Conservation (phyloP, 2,888 invertebrate species). For the Spodoptera picta region DNA sequence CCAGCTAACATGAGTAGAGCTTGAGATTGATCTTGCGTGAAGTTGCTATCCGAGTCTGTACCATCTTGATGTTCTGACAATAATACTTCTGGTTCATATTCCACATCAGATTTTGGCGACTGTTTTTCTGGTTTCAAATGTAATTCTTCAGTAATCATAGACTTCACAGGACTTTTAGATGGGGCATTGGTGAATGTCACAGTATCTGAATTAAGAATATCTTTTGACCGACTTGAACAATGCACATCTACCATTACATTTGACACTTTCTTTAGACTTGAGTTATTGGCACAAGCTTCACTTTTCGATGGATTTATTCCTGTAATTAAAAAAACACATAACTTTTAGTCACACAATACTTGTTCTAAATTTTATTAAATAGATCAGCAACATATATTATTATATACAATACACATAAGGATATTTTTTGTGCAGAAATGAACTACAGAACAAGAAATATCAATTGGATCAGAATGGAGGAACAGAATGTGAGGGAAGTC, state of each 20-base stretch:
- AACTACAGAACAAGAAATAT: too few species aligned
- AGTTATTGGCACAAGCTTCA: slow-evolving; percentile 75
- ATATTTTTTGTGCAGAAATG: too few species aligned
- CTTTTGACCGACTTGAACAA: slow-evolving; percentile 72
- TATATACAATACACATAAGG: too few species aligned
- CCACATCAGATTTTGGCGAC: slow-evolving; percentile 83
- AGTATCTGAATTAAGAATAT: slow-evolving; percentile 68
- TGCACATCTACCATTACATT: slow-evolving; percentile 70
- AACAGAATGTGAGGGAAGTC: too few species aligned
- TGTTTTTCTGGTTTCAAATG: slow-evolving; percentile 81
- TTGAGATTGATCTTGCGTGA: slow-evolving; percentile 79
- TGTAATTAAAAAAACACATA: slow-evolving; percentile 54
- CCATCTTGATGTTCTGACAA: slow-evolving; percentile 83
- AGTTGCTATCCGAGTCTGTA: slow-evolving; percentile 75
- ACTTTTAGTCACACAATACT: too few species aligned
- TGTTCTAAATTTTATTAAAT: too few species aligned
- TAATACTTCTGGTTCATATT: slow-evolving; percentile 85
- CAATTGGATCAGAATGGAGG: too few species aligned
- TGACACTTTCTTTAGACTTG: slow-evolving; percentile 74
- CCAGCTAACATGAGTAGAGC: slow-evolving; percentile 78
- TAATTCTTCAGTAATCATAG: slow-evolving; percentile 69
- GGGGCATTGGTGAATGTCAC: slow-evolving; percentile 66
- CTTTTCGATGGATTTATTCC: slow-evolving; percentile 85
- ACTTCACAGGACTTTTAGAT: slow-evolving; percentile 78
- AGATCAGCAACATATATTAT: too few species aligned